Conservation (phyloP, 92 coral and sea anemone species). For the Blastomussa wellsi region DNA sequence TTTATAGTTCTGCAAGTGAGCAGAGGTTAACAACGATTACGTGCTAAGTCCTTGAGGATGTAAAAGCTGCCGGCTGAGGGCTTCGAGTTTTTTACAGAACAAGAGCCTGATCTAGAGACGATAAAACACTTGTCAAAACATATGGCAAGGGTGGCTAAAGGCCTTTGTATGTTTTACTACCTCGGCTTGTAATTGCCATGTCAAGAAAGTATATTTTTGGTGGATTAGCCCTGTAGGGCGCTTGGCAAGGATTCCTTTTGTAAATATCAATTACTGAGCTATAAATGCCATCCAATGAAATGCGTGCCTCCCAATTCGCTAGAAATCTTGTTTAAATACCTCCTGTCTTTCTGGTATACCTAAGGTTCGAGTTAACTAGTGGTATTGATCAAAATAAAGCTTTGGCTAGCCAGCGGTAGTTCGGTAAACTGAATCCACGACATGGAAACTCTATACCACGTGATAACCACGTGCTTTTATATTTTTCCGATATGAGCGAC, state of each 20-base stretch:
- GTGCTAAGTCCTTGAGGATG: neutral
- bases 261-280: slow-evolving; percentile 28
- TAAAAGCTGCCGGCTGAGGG: slow-evolving; percentile 20
- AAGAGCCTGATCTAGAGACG: neutral
- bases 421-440: neutral
- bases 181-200: slow-evolving; percentile 17
- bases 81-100: neutral
- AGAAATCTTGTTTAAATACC: neutral
- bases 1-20: neutral
- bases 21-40: neutral
- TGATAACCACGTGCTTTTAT: neutral
- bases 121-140: slow-evolving; percentile 23
- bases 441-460: neutral
- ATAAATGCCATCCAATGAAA: slow-evolving; percentile 30
- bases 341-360: neutral
- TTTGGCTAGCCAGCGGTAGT: neutral
- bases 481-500: neutral
- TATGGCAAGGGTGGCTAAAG: slow-evolving; percentile 14
- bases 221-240: slow-evolving; percentile 31
- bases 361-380: neutral
- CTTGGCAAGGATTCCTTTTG: slow-evolving; percentile 33
- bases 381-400: neutral
- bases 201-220: slow-evolving; percentile 25
- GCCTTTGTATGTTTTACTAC: slow-evolving; percentile 25
- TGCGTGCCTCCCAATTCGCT: neutral